Evolutionary conservation across 2,888 invertebrate genomes (phyloP), one percentile per base, ranked within the genome.

Genomic region (Harmothoe impar): DNA sequence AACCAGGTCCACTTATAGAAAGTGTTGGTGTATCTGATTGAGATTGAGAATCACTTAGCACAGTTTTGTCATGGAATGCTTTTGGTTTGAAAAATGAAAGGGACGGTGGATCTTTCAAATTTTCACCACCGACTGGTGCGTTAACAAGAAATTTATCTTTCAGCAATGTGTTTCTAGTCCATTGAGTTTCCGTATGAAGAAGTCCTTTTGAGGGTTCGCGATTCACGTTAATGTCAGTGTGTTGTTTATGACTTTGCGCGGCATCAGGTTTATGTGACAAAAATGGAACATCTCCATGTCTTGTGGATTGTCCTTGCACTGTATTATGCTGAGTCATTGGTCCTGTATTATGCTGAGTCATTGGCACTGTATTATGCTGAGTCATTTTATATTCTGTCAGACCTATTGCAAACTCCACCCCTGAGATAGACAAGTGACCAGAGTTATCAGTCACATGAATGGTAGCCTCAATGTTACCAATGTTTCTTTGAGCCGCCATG

Each of bases 381-480:
- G 17, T 10, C 31, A n/a, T 17, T 25, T 5, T 25, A 29, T 25
- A 5, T 15, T 77, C 29, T n/a, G 3, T 77, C 29, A 77, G 77
- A 77, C 43, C 81, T 17, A 81, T 81, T 12, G 81, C 33, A 33
- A 81, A 43, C 43, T 81, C 35, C 5, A 81, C 43, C 43, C 43
- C 23, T 15, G 81, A 43, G 15, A 81, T 81, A 3, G 17, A n/a
- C 15, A 43, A 23, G 17, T 20, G 25, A 7, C 81, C 81, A 35
- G 35, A 81, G 35, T 7, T 3, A 23, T 81, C 81, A 23, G 81
- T 35, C 17, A 81, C 81, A 15, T 35, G 33, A 1, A 81, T 35
- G 0, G 81, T 81, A 0, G 81, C 81, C 43, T 81, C 81, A 10
- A 81, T 81, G 81, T 81, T 81, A 5, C 35, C 81, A 29, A 77